Evolutionary conservation across 2,888 invertebrate species (phyloP).

Genomic region (Drosophila robusta): DNA sequence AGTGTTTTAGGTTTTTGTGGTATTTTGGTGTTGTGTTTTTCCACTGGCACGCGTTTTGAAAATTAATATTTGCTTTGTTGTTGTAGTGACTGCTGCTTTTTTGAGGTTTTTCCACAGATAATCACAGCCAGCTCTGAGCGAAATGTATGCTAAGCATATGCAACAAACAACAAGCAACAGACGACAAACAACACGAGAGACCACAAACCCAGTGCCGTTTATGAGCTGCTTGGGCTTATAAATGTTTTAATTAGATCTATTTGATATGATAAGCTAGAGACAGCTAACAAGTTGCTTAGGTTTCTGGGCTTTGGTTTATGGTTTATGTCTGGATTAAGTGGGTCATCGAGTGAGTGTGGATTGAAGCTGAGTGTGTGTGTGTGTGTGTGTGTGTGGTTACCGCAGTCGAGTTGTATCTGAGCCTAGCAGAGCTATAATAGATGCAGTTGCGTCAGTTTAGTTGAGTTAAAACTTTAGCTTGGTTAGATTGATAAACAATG

Average conservation of each 20-base stretch:
- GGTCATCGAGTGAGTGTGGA: constrained; percentile 58
- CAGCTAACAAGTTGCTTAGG: constrained; percentile 73
- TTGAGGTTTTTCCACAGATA: constrained; percentile 65
- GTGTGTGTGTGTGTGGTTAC: constrained; percentile 6
- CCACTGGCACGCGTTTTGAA: constrained; percentile 73
- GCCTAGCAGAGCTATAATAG: constrained; percentile 10
- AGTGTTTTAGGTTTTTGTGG: not conserved
- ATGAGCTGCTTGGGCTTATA: constrained; percentile 71
- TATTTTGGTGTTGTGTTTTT: constrained; percentile 53
- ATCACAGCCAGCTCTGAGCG: constrained; percentile 49
- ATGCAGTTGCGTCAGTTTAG: constrained; percentile 22
- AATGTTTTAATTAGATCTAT: constrained; percentile 78
- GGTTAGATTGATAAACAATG: not conserved
- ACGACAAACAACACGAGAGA: constrained; percentile 28
- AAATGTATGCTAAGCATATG: constrained; percentile 76
- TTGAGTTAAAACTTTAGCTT: not conserved
- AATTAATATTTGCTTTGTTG: constrained; percentile 70
- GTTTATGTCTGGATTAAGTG: constrained; percentile 61
- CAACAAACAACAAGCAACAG: constrained; percentile 46
- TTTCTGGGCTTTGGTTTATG: constrained; percentile 64
- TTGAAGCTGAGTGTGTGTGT: constrained; percentile 8
- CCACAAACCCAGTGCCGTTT: constrained; percentile 70
- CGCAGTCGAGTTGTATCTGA: constrained; percentile 20
- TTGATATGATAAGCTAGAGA: constrained; percentile 73
- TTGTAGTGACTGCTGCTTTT: constrained; percentile 23